phyloP scores from a whole-genome alignment of 2,888 invertebrate species.

The Eristalis pertinax region DNA sequence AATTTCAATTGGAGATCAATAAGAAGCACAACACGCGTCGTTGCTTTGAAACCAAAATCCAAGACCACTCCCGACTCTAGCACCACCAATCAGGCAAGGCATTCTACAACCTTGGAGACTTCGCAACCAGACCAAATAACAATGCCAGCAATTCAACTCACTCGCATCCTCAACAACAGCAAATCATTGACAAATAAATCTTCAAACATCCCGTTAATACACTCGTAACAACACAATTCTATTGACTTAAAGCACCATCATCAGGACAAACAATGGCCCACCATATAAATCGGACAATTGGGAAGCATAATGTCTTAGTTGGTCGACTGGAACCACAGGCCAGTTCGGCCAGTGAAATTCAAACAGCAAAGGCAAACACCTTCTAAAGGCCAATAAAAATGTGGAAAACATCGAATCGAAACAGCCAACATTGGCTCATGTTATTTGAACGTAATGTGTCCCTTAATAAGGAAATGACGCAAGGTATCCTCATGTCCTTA shows the following conservation, averaged over 20 bases:
- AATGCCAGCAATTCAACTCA: conserved; percentile 36
- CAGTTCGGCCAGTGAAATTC: neutral
- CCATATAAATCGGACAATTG: conserved; percentile 65
- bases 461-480: conserved; percentile 72
- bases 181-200: conserved; percentile 61
- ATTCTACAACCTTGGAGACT: too few species aligned
- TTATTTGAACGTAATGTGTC: conserved; percentile 66
- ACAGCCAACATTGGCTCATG: conserved; percentile 25
- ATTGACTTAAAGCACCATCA: conserved; percentile 67
- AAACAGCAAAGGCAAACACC: neutral
- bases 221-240: conserved; percentile 58
- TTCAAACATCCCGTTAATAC: conserved; percentile 64
- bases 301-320: conserved; percentile 63
- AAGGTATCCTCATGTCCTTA: conserved; percentile 62
- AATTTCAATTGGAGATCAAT: too few species aligned
- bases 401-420: conserved; percentile 49
- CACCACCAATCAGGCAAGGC: too few species aligned
- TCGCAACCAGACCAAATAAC: neutral
- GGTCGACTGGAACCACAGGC: conserved; percentile 33
- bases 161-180: conserved; percentile 37
- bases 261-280: conserved; percentile 58
- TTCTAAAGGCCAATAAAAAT: conserved; percentile 57
- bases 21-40: too few species aligned
- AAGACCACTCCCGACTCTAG: too few species aligned
- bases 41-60: too few species aligned